A percentile compares a stretch with the other conserved stretches of the same genome.
phyloP scores from a whole-genome alignment of 2,888 invertebrate genomes.

The Xylota segnis region DNA sequence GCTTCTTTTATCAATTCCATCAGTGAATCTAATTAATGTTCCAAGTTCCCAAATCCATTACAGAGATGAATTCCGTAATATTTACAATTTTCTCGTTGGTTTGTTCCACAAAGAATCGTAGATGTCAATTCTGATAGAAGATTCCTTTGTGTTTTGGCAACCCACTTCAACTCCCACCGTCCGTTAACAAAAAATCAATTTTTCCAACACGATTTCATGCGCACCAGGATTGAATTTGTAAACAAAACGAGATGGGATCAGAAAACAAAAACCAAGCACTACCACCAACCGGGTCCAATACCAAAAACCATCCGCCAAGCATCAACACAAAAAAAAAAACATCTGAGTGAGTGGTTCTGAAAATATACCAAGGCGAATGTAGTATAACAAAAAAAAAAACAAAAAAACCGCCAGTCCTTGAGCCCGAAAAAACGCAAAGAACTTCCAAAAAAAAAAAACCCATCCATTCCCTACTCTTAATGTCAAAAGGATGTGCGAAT shows the following conservation, averaged over 20 bases:
- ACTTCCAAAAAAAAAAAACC: conserved; percentile 1
- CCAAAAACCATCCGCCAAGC: not conserved
- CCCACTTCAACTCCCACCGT: too few species aligned
- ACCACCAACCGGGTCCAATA: not conserved
- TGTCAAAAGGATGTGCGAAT: conserved; percentile 50
- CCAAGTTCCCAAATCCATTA: too few species aligned
- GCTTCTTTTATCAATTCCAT: too few species aligned
- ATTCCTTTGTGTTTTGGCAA: too few species aligned
- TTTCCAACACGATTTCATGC: not conserved
- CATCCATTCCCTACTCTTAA: conserved; percentile 23
- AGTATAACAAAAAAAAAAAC: not conserved
- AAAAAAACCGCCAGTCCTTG: conserved; percentile 25
- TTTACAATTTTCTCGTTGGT: too few species aligned
- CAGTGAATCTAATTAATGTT: too few species aligned
- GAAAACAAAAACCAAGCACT: not conserved
- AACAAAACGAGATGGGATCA: not conserved
- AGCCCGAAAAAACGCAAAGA: not conserved
- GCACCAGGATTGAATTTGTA: conserved; percentile 2
- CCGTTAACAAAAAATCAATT: not conserved
- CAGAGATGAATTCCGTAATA: too few species aligned
- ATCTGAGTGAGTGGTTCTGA: not conserved
- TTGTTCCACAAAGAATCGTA: too few species aligned
- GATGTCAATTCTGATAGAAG: too few species aligned
- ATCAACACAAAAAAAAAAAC: not conserved
- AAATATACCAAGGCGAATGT: not conserved